Evolutionary conservation across 2,113 vertebrate genomes (phyloP), one percentile per base, ranked within the genome.

Genomic region (Cinclus mexicanus): DNA sequence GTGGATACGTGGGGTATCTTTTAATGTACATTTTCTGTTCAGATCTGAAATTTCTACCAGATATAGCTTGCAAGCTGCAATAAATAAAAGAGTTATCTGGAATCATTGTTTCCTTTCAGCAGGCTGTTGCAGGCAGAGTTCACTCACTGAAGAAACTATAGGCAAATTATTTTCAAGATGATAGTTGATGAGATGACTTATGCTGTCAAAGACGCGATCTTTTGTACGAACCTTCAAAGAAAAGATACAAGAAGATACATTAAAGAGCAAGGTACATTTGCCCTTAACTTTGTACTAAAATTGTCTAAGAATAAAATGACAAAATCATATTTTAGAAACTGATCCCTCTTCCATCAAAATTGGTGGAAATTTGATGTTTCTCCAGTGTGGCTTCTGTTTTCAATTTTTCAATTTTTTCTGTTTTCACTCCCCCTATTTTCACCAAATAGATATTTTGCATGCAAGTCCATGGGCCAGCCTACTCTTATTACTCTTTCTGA

Each of bases 131-230:
- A 99, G 98, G 96, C 99, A 99, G 91, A 99, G 98, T 98, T 99
- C 99, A 60, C 99, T 99, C 93, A 99, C 99, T 6, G 99, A 98
- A 24, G 99, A 99, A 86, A 99, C 97, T 72, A 99, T 99, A 28
- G 99, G 99, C 97, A 99, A 98, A 95, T 98, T 98, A 98, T 99
- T 99, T 97, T 99, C 98, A 77, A 99, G 98, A 84, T 99, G 99
- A 97, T 99, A 98, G 95, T 98, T 98, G 97, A 99, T 99, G 93
- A 99, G 99, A 95, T 99, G 99, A 95, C 98, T 98, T 96, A 99
- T 99, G 98, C 99, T 99, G 97, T 99, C 99, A 93, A 99, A 99
- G 90, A 99, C 95, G 94, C 98, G 99, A 97, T 99, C 99, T 98
- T 99, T 99, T 39, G 99, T 99, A 95, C 99, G 98, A 96, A 99